These are phyloP conservation scores for Tetramorium bicarinatum DNA, from an alignment of 2,888 invertebrate genomes.

Conservation along the genomic window DNA sequence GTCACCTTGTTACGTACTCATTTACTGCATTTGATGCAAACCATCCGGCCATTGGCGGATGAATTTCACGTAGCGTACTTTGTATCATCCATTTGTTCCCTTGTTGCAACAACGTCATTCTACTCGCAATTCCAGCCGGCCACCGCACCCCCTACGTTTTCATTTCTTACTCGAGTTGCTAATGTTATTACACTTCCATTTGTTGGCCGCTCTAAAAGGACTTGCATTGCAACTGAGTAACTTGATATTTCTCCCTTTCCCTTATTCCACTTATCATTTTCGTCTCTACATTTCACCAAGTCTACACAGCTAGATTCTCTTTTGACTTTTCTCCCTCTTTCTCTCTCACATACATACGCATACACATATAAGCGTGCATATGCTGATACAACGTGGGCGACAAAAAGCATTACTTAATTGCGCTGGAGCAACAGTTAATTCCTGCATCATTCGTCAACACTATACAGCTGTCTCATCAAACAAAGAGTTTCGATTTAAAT, in stretches of 20 bases:
- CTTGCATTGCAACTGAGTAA: conserved; percentile 61
- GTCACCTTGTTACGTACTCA: conserved; percentile 46
- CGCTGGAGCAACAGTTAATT: conserved; percentile 41
- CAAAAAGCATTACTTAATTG: conserved; percentile 50
- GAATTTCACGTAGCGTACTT: conserved; percentile 45
- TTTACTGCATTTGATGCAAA: conserved; percentile 42
- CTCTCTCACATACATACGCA: not conserved
- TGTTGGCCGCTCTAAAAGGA: conserved; percentile 66
- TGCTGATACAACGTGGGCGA: not conserved
- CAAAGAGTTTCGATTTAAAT: conserved; percentile 32
- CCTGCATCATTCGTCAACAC: conserved; percentile 26
- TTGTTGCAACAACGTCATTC: conserved; percentile 41
- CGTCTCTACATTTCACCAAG: conserved; percentile 53
- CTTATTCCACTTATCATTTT: conserved; percentile 53
- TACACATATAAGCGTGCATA: too few species aligned
- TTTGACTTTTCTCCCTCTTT: conserved; percentile 19
- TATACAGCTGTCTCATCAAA: not conserved
- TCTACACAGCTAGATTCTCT: conserved; percentile 3
- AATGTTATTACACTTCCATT: conserved; percentile 72
- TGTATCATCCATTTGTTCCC: conserved; percentile 52
- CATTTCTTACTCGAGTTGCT: conserved; percentile 71
- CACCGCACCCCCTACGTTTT: conserved; percentile 59
- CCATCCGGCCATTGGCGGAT: conserved; percentile 42
- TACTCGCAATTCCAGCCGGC: not conserved
- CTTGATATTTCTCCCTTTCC: conserved; percentile 61